Conservation (phyloP, 2,888 invertebrate genomes). For the Agrochola litura region DNA sequence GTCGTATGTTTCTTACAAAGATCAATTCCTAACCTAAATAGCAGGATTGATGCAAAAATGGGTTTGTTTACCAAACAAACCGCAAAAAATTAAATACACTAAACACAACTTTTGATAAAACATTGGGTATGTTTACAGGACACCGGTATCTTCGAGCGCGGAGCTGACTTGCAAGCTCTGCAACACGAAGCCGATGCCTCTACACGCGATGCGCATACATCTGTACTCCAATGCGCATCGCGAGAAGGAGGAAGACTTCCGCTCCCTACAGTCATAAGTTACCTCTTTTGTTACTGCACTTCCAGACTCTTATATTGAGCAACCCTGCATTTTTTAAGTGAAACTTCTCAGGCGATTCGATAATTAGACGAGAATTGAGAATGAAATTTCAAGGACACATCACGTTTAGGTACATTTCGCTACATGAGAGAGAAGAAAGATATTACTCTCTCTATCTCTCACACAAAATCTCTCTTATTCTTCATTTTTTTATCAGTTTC, state of each 20-base stretch:
- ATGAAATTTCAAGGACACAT: too few species aligned
- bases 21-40: not conserved
- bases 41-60: not conserved
- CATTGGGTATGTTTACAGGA: constrained; percentile 65
- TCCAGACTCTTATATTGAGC: not conserved
- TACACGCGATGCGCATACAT: constrained; percentile 88
- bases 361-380: too few species aligned
- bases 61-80: not conserved
- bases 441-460: too few species aligned
- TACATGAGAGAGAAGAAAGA: too few species aligned
- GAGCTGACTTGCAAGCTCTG: constrained; percentile 87
- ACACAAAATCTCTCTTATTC: too few species aligned
- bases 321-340: too few species aligned
- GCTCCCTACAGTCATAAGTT: constrained; percentile 73
- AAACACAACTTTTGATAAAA: not conserved
- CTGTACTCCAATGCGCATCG: constrained; percentile 86
- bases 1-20: not conserved
- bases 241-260: constrained; percentile 83
- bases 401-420: too few species aligned
- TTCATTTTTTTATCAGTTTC: too few species aligned
- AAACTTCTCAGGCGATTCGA: too few species aligned
- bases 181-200: constrained; percentile 77
- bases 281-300: constrained; percentile 5
- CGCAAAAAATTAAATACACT: not conserved
- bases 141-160: constrained; percentile 73